These are phyloP conservation scores for Neoseiulus cucumeris DNA, from an alignment of 1,140 invertebrate genomes.

Conservation along the genomic window DNA sequence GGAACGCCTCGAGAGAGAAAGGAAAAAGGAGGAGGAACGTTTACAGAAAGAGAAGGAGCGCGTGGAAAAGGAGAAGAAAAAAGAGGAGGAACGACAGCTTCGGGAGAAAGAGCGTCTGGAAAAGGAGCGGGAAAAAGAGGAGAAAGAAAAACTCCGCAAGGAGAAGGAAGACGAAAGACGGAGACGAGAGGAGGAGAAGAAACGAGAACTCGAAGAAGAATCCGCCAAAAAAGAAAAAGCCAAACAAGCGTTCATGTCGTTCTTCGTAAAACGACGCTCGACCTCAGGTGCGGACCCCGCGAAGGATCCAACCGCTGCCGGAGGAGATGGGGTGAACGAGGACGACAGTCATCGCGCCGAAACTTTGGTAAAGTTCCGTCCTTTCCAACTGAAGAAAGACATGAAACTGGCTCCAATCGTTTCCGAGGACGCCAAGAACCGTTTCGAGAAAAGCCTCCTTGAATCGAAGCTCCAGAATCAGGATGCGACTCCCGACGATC, in stretches of 20 bases:
- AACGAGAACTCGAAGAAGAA: conserved; percentile 11
- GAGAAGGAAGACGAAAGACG: too few relatives aligned
- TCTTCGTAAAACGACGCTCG: conserved; percentile 19
- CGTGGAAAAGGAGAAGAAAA: not conserved
- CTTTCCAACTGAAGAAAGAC: conserved; percentile 26
- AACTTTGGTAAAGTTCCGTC: conserved; percentile 21
- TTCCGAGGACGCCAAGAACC: conserved; percentile 13
- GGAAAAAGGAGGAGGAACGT: not conserved
- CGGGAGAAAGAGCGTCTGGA: not conserved
- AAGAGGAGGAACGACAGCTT: not conserved
- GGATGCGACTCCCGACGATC: too few relatives aligned
- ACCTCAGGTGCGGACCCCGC: not conserved
- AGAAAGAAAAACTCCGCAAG: too few relatives aligned
- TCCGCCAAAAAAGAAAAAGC: conserved; percentile 20
- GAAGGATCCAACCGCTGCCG: not conserved
- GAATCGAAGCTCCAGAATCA: conserved; percentile 8
- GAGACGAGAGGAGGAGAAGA: conserved; percentile 21
- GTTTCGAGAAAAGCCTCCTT: conserved; percentile 19
- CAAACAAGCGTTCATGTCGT: conserved; percentile 23
- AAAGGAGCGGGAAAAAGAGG: not conserved
- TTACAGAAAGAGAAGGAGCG: too few relatives aligned
- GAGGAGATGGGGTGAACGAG: not conserved
- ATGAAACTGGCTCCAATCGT: conserved; percentile 24
- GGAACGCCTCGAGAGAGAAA: not conserved
- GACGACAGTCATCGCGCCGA: not conserved